Base-by-base conservation (phyloP, 2,888 invertebrate genomes). In the Athripsodes cinereus region DNA sequence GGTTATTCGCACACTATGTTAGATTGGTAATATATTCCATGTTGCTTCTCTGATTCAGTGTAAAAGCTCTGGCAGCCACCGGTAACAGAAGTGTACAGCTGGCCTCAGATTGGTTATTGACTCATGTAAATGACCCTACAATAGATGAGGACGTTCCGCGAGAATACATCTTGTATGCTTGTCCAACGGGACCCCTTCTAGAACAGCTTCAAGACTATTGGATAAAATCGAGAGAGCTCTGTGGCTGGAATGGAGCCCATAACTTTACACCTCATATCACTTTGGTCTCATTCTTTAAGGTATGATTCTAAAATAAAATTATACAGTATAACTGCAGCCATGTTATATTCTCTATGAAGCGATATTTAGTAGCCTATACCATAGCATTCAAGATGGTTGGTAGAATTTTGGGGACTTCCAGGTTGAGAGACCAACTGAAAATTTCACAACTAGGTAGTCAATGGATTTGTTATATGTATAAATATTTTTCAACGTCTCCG, bases 211-310 rank as follows among this genome's bases (percentile, higher is more conserved):
- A 86, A 52, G 81, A 82, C 53, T 94, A 91, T 72, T 91, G 90
- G 90, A 78, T 84, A 1, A 88, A 87, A 68, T 90, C 91, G 0
- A 83, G 85, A 66, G 75, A 81, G 31, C 72, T 84, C 11, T 85
- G 86, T 68, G 90, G 90, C 5, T 92, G 93, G 90, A 95, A 94
- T 74, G 90, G 92, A 20, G 92, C 92, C 1, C 94, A 93, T 68
- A 91, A 92, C 71, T 92, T 87, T 71, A 86, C 90, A 59, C 94
- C 94, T 1, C 95, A 95, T 69, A 89, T 95, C 64, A 95, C 94
- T 6, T 77, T 95, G 55, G 90, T 92, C 56, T 88, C 92, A 13
- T 93, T 92, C 73, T 95, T 95, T 68, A 88, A 90, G 81, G 91
- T 90, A 26, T 26, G n/a, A n/a, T n/a, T n/a, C n/a, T n/a, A n/a